phyloP scores from a whole-genome alignment of 2,113 vertebrate genomes.

The Telmatochromis sp. region DNA sequence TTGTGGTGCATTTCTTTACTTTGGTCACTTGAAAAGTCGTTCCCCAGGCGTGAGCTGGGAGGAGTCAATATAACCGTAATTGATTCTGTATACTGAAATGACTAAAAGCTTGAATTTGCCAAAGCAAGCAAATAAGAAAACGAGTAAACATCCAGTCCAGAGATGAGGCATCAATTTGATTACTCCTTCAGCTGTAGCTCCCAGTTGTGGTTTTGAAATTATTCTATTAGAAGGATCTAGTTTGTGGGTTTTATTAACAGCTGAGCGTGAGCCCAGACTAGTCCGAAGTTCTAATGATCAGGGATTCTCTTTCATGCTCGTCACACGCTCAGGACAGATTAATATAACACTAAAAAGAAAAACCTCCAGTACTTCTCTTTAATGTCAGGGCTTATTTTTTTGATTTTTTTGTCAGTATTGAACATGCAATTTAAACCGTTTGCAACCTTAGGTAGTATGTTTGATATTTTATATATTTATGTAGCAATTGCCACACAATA shows the following conservation, averaged over 20 bases:
- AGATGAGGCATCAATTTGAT: not conserved
- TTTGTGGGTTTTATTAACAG: constrained; percentile 16
- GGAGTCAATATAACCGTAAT: not conserved
- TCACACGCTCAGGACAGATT: not conserved
- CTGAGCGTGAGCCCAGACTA: not conserved
- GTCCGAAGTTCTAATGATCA: not conserved
- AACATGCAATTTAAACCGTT: not conserved
- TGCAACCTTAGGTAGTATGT: not conserved
- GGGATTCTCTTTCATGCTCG: not conserved
- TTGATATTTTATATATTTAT: not conserved
- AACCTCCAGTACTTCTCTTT: not conserved
- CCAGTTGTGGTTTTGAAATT: constrained; percentile 6
- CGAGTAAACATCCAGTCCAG: not conserved
- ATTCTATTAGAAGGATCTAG: not conserved
- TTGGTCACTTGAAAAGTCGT: not conserved
- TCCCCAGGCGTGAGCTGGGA: not conserved
- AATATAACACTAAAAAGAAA: not conserved
- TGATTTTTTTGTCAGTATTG: not conserved
- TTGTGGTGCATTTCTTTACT: not conserved
- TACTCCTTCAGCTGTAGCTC: not conserved
- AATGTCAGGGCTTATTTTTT: not conserved
- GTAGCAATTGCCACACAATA: not conserved
- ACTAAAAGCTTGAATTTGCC: not conserved
- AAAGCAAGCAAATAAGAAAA: not conserved
- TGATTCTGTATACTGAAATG: not conserved